These are phyloP conservation scores for Orchesella flavescens DNA, from an alignment of 2,888 invertebrate species.

Conservation along the genomic window DNA sequence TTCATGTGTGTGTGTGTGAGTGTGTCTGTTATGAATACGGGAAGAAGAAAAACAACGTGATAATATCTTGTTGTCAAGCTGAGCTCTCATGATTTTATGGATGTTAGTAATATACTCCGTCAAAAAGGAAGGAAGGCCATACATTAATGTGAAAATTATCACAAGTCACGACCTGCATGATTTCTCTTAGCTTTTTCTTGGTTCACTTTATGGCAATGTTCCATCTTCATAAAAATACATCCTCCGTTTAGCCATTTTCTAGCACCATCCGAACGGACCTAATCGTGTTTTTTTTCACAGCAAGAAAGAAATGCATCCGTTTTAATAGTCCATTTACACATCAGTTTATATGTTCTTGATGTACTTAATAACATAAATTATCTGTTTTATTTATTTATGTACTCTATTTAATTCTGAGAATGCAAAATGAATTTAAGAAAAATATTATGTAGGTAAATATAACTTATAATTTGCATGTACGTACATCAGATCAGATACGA, in stretches of 20 bases:
- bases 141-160: background rate
- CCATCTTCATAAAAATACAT: background rate
- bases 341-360: background rate
- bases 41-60: background rate
- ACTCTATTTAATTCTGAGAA: too few species aligned
- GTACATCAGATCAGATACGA: too few species aligned
- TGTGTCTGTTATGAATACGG: background rate
- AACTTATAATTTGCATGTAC: too few species aligned
- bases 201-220: background rate
- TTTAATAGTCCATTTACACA: background rate
- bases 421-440: too few species aligned
- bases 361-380: too few species aligned
- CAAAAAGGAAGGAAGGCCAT: background rate
- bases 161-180: background rate
- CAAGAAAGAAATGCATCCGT: background rate
- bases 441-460: too few species aligned
- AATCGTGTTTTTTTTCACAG: background rate
- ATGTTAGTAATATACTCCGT: background rate
- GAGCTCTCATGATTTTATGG: conserved; percentile 1
- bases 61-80: conserved; percentile 1
- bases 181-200: background rate
- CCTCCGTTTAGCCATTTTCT: background rate
- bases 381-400: too few species aligned
- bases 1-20: too few species aligned
- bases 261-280: background rate